Evolutionary conservation across 2,797 vertebrate species (phyloP).

Genomic region (Somateria mollissima): DNA sequence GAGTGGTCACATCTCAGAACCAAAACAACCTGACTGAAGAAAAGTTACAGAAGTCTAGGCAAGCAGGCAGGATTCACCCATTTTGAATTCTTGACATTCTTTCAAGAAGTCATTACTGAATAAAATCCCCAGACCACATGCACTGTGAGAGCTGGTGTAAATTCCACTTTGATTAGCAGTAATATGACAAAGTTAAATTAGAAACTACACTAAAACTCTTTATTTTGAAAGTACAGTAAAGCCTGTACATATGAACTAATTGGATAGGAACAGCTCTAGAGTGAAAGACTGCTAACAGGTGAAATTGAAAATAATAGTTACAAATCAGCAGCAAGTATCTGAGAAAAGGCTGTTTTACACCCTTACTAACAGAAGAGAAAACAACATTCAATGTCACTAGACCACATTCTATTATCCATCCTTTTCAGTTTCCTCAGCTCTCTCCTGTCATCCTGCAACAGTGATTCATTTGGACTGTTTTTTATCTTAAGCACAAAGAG

Average conservation of each 20-base stretch:
- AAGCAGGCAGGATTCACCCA: slow-evolving; percentile 38
- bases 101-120: slow-evolving; percentile 21
- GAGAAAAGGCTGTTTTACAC: not conserved
- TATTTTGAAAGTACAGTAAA: slow-evolving; percentile 12
- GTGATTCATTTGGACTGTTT: slow-evolving; percentile 18
- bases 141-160: not conserved
- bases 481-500: not conserved
- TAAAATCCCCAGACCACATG: not conserved
- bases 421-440: slow-evolving; percentile 12
- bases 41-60: slow-evolving; percentile 14
- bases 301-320: not conserved
- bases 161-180: not conserved
- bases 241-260: not conserved
- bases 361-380: not conserved
- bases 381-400: not conserved
- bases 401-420: slow-evolving; percentile 21
- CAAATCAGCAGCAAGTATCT: not conserved
- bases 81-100: slow-evolving; percentile 40
- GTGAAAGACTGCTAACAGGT: not conserved
- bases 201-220: not conserved
- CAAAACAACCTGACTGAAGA: slow-evolving; percentile 56
- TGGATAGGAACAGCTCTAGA: not conserved
- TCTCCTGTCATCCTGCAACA: not conserved
- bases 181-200: not conserved
- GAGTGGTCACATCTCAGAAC: not conserved